These are phyloP conservation scores for Eustalomyia histrio DNA, from an alignment of 2,888 invertebrate species.

Conservation along the genomic window DNA sequence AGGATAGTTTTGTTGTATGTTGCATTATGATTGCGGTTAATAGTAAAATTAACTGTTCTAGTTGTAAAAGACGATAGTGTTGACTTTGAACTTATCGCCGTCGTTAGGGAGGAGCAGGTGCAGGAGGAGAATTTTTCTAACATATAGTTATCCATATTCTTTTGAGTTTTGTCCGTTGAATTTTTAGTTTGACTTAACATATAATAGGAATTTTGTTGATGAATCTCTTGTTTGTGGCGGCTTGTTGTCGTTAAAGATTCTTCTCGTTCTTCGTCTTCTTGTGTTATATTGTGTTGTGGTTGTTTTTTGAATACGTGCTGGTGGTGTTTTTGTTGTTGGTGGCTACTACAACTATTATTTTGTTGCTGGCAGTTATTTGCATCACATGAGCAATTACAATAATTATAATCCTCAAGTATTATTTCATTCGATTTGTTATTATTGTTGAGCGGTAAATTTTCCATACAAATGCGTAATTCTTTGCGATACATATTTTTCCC, in stretches of 20 bases:
- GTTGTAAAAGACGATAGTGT: neutral
- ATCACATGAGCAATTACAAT: slow-evolving; percentile 53
- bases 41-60: neutral
- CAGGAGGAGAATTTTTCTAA: slow-evolving; percentile 27
- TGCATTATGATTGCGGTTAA: neutral
- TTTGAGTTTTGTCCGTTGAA: slow-evolving; percentile 26
- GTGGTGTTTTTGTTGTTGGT: slow-evolving; percentile 16
- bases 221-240: slow-evolving; percentile 49
- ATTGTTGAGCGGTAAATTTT: slow-evolving; percentile 25
- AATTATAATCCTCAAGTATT: slow-evolving; percentile 15
- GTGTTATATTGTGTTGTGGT: slow-evolving; percentile 30
- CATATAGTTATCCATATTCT: slow-evolving; percentile 8
- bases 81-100: neutral
- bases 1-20: neutral
- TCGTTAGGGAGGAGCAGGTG: slow-evolving; percentile 2
- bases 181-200: slow-evolving; percentile 44
- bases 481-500: slow-evolving; percentile 24
- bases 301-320: slow-evolving; percentile 42
- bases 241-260: slow-evolving; percentile 37
- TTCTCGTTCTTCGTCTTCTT: neutral
- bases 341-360: neutral
- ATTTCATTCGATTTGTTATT: slow-evolving; percentile 12
- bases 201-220: slow-evolving; percentile 61
- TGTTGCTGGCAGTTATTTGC: slow-evolving; percentile 51
- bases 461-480: slow-evolving; percentile 47